Conservation (phyloP, 2,797 vertebrate genomes). For the Pachyuromys duprasi region DNA sequence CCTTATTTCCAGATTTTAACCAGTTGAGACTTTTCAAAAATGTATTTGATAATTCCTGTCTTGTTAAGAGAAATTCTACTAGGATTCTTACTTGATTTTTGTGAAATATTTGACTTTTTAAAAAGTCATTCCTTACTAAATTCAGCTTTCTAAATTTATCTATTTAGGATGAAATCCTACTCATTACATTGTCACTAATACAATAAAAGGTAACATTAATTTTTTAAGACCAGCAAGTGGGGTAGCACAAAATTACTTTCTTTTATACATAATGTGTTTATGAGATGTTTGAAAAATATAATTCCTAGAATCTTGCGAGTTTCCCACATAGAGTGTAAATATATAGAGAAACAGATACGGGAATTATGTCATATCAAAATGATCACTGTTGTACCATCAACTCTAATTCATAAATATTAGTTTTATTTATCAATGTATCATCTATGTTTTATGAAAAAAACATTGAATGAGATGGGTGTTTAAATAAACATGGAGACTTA, state of each 20-base stretch:
- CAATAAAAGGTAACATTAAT: neutral
- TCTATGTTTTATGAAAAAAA: neutral
- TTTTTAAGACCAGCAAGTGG: neutral
- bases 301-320: neutral
- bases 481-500: neutral
- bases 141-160: neutral
- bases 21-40: neutral
- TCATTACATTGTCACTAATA: neutral
- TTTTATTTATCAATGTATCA: neutral
- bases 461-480: neutral
- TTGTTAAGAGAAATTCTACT: neutral
- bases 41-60: neutral
- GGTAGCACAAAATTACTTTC: neutral
- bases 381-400: neutral
- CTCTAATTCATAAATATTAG: neutral
- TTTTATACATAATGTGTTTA: neutral
- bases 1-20: neutral
- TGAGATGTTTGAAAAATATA: neutral
- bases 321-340: neutral
- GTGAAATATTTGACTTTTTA: neutral
- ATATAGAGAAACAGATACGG: neutral
- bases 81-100: neutral
- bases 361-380: neutral
- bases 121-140: neutral
- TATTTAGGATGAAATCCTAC: neutral